Base-by-base conservation (phyloP, 2,797 vertebrate genomes). In the Girardinus metallicus region DNA sequence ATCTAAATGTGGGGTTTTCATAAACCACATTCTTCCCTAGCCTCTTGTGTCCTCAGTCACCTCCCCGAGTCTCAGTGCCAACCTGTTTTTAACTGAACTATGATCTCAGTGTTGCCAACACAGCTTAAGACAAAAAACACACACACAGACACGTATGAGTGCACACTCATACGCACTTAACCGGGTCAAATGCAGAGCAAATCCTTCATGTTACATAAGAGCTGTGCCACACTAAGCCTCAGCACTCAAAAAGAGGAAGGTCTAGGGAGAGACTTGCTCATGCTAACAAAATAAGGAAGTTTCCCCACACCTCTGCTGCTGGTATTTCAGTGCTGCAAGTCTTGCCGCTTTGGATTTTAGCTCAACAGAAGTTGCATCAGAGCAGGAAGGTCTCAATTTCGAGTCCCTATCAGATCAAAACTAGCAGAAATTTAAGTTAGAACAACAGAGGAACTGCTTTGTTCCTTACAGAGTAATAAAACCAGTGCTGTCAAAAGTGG, bases 1-100 rank as follows among this genome's bases (percentile, higher is more conserved):
- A 87, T 91, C 87, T 88, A 93, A 94, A 93, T 86, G 80, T 83
- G 82, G 68, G 82, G 74, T 88, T 94, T 91, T 86, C 74, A 86
- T 80, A 89, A 78, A 83, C 91, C 86, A 85, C 91, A 92, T 87
- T 92, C 84, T 92, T 89, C 47, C 36, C 55, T 55, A 77, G 70
- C 74, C 83, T 82, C 82, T 64, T 76, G 72, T 83, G 87, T 84
- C 87, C 88, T 74, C 51, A 75, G 9, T 90, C 86, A 91, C 90
- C 86, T 88, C 83, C 53, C 46, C 47, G 60, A 88, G 86, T 84
- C 53, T 76, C 74, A 86, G 47, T 34, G 70, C 73, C 13, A 41
- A 75, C 41, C 70, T 68, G 13, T 62, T 88, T 86, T 86, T 85
- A 77, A 85, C 77, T 81, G 72, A 74, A 75, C 86, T 80, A 80